Percentiles rank a stretch among this genome's conserved stretches.
Evolutionary conservation across 2,797 vertebrate genomes (phyloP).

Genomic region (Takifugu rubripes): DNA sequence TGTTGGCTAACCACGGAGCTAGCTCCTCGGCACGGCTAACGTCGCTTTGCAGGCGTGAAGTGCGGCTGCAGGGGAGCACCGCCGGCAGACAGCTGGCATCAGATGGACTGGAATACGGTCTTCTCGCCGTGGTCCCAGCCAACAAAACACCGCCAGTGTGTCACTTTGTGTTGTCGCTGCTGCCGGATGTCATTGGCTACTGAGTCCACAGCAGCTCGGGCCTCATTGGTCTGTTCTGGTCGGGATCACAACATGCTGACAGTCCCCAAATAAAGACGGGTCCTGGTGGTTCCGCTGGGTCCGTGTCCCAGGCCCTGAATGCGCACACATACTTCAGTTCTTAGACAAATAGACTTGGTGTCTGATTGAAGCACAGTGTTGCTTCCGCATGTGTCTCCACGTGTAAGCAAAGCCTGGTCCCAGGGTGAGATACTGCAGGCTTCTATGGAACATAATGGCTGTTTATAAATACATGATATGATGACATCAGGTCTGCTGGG

Average conservation of each 20-base stretch:
- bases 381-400: too few relatives aligned
- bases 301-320: too few relatives aligned
- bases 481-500: too few relatives aligned
- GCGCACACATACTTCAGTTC: too few relatives aligned
- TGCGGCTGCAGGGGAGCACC: constrained; percentile 11
- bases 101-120: background rate
- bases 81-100: too few relatives aligned
- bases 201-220: constrained; percentile 39
- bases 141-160: constrained; percentile 22
- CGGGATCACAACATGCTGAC: constrained; percentile 8
- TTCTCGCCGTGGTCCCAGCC: constrained; percentile 3
- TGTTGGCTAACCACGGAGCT: constrained; percentile 46
- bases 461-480: too few relatives aligned
- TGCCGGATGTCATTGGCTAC: constrained; percentile 59
- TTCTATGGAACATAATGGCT: too few relatives aligned
- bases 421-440: too few relatives aligned
- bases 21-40: constrained; percentile 53
- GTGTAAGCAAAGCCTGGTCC: too few relatives aligned
- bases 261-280: constrained; percentile 2
- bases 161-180: constrained; percentile 51
- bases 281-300: background rate
- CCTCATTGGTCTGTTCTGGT: constrained; percentile 59
- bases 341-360: too few relatives aligned
- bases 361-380: too few relatives aligned
- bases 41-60: constrained; percentile 38